Conservation (phyloP, 1,140 invertebrate species). For the Hyposmocoma kahamanoa region DNA sequence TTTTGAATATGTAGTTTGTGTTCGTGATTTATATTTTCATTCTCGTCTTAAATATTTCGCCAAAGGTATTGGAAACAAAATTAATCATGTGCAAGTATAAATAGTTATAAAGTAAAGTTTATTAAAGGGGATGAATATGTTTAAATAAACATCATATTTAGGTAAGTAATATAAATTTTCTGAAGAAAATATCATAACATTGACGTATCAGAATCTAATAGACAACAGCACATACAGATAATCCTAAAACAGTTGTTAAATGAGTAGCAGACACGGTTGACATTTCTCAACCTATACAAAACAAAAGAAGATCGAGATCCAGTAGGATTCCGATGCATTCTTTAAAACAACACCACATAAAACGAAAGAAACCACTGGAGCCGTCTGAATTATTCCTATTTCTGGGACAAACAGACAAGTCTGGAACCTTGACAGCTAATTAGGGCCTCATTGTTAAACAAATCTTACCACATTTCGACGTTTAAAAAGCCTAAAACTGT, state of each 20-base stretch:
- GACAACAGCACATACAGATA: not conserved
- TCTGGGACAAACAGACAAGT: slow-evolving; percentile 52
- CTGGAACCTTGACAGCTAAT: slow-evolving; percentile 69
- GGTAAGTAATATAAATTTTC: not conserved
- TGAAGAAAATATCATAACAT: not conserved
- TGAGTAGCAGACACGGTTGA: no score
- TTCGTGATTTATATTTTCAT: slow-evolving; percentile 49
- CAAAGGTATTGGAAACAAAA: not conserved
- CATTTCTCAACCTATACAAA: not conserved
- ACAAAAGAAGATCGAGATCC: not conserved
- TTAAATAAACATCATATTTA: no score
- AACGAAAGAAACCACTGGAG: slow-evolving; percentile 63
- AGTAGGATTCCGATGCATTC: slow-evolving; percentile 8
- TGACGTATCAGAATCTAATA: not conserved
- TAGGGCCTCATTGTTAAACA: slow-evolving; percentile 65
- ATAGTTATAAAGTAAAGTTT: no score
- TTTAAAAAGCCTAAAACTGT: slow-evolving; percentile 27
- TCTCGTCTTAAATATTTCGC: not conserved
- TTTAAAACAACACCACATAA: slow-evolving; percentile 32
- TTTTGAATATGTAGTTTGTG: slow-evolving; percentile 66
- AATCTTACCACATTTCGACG: slow-evolving; percentile 41
- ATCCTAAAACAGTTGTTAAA: no score
- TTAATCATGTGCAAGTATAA: no score
- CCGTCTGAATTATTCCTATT: slow-evolving; percentile 68
- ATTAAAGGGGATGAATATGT: no score